These are phyloP conservation scores for Pontoporia blainvillei DNA, from an alignment of 2,113 vertebrate species.

Conservation along the genomic window DNA sequence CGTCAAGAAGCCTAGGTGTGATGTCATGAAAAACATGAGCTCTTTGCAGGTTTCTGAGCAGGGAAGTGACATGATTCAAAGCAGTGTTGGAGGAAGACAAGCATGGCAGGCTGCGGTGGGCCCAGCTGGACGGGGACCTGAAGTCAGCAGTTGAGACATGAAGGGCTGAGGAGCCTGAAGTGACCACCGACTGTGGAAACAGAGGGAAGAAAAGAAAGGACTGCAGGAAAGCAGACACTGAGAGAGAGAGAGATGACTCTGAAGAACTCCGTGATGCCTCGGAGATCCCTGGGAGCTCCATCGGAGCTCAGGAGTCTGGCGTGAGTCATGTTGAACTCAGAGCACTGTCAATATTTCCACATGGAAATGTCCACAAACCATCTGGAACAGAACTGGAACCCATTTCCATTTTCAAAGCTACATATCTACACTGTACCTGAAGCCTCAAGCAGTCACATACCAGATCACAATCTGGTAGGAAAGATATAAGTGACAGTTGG, in stretches of 20 bases:
- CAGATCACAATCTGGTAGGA: background rate
- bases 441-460: background rate
- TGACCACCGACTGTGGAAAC: background rate
- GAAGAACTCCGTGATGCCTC: background rate
- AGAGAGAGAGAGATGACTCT: background rate
- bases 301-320: too few relatives aligned
- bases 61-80: background rate
- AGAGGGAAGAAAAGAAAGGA: background rate
- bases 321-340: background rate
- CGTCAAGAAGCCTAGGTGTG: background rate
- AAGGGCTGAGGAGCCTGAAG: background rate
- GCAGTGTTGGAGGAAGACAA: background rate
- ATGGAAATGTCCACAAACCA: background rate
- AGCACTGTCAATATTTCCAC: background rate
- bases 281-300: background rate
- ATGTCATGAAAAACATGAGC: background rate
- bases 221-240: background rate
- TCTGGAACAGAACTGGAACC: background rate
- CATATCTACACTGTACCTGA: background rate
- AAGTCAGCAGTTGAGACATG: background rate
- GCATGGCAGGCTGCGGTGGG: background rate
- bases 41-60: background rate
- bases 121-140: fast-evolving
- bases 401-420: background rate
- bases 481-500: background rate